phyloP scores from a whole-genome alignment of 2,888 invertebrate species.

The Epicampocera succincta region DNA sequence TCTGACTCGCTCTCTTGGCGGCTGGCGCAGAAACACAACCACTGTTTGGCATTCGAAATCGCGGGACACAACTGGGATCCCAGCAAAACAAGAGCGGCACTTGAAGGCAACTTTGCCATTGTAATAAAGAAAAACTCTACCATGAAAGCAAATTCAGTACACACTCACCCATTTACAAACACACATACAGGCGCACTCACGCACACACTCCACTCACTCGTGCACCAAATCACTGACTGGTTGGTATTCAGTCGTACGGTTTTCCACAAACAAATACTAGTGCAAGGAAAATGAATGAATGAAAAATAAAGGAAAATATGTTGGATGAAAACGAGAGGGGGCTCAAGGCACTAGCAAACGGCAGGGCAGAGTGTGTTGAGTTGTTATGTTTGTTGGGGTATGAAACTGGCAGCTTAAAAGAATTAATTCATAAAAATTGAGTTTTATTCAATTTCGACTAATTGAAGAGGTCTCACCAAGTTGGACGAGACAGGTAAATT shows the following conservation, averaged over 20 bases:
- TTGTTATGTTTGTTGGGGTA: neutral
- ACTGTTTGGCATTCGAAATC: constrained; percentile 75
- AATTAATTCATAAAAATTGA: constrained; percentile 3
- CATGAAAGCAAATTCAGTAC: neutral
- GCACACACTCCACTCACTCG: too few species aligned
- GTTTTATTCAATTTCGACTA: too few species aligned
- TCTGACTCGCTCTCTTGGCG: too few species aligned
- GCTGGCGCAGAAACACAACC: constrained; percentile 31
- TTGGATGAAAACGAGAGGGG: too few species aligned
- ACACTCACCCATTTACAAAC: neutral
- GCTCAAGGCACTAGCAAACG: neutral
- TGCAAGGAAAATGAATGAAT: too few species aligned
- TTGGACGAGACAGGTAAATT: too few species aligned
- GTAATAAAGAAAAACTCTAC: constrained; percentile 13
- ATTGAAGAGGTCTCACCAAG: too few species aligned
- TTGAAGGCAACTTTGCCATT: constrained; percentile 39
- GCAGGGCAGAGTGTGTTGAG: neutral
- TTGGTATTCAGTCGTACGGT: neutral
- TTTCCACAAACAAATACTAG: constrained; percentile 22
- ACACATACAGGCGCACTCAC: neutral
- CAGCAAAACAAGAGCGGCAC: constrained; percentile 71
- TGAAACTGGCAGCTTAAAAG: constrained; percentile 1
- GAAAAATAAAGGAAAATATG: neutral
- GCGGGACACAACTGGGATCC: constrained; percentile 78
- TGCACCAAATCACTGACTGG: too few species aligned